Base-by-base conservation (phyloP, 1,140 invertebrate genomes). In the Caenorhabditis tropicalis region DNA sequence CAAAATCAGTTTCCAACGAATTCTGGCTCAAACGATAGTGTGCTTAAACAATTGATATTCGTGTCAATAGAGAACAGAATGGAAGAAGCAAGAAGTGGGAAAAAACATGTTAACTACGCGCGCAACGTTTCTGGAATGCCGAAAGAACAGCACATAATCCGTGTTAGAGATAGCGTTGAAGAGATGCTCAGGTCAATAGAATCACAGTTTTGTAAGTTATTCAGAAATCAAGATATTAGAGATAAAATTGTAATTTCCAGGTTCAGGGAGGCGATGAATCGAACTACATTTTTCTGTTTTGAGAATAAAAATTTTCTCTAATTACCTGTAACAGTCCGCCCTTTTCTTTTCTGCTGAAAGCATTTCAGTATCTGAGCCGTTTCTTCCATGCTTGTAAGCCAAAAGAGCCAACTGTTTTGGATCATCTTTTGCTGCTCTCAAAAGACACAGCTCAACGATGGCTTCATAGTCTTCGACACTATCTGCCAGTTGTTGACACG, bases 391-490 rank as follows among this genome's bases (percentile, higher is more conserved):
- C 49, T 83, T 86, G 90, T 98, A 97, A 92, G 94, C 98, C 92
- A 96, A 95, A 16, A 96, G 91, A 0, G 95, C 97, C 36, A 95
- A 93, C 87, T 95, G 94, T 83, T 96, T 95, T 0, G 96, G 95
- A 92, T 99, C 97, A 29, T 95, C 92, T 91, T 95, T 95, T 49
- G 94, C 92, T 0, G 96, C 96, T 90, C 95, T 95, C 4, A 94
- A 94, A 0, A 95, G 93, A 89, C 95, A 95, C 5, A 99, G 92
- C 89, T 98, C 95, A 16, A 98, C 94, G 12, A 98, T 95, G 1
- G 96, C 96, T 33, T 94, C 93, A 90, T 96, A 97, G 85, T 89
- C 91, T 21, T 89, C 87, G 89, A 87, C 84, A 82, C 84, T 49
- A 36, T 70, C 49, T 5, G 81, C 70, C 7, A 85, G 46, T 36